Percentiles rank a stretch among this genome's conserved stretches.
phyloP scores from a whole-genome alignment of 2,113 vertebrate species.

The Aptenodytes forsteri region DNA sequence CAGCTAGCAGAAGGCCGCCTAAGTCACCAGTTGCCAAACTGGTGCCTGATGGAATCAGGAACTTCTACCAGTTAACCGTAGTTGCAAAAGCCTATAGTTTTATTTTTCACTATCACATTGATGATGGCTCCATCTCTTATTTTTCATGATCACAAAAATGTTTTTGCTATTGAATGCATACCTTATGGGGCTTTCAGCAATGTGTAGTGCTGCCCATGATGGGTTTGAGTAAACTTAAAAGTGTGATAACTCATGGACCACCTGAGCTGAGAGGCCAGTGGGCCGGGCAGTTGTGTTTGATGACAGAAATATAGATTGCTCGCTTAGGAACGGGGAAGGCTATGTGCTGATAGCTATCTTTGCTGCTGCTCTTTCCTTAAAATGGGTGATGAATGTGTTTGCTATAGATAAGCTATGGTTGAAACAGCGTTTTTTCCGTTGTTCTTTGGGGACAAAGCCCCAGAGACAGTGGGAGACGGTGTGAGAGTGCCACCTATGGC shows the following conservation, averaged over 20 bases:
- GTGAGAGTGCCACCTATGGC: conserved; percentile 22
- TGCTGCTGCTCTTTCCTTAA: not conserved
- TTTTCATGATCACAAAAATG: not conserved
- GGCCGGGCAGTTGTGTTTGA: not conserved
- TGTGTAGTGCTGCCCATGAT: not conserved
- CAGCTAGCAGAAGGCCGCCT: not conserved
- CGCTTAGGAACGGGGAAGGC: not conserved
- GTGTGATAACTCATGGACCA: not conserved
- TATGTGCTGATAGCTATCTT: not conserved
- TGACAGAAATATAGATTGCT: not conserved
- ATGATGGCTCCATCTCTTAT: not conserved
- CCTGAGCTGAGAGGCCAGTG: not conserved
- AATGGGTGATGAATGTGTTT: not conserved
- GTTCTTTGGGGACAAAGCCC: not conserved
- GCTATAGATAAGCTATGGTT: not conserved
- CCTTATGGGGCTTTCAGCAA: not conserved
- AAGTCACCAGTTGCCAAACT: not conserved
- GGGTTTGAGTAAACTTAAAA: not conserved
- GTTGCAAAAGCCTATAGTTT: not conserved
- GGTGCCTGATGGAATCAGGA: not conserved
- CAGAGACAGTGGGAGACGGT: not conserved
- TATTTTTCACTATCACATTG: not conserved
- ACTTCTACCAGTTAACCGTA: not conserved
- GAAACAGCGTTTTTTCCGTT: not conserved
- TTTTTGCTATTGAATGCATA: not conserved